A percentile compares a stretch with the other conserved stretches of the same genome.
Conservation (phyloP, 2,888 invertebrate species). For the Oithona nana region DNA sequence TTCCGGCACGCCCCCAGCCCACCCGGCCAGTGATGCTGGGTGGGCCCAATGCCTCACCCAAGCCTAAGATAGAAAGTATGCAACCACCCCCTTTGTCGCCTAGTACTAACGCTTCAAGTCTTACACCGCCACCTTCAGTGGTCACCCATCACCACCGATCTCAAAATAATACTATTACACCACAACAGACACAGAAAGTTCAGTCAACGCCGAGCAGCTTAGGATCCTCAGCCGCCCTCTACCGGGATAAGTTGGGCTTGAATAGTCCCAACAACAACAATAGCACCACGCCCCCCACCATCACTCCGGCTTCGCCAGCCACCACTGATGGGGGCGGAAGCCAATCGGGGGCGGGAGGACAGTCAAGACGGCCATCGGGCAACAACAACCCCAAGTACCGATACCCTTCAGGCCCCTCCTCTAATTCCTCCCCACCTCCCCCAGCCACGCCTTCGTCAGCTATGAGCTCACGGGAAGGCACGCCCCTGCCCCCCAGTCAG, state of each 20-base stretch:
- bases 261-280: background rate
- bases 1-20: slow-evolving; percentile 1
- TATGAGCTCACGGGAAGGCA: slow-evolving; percentile 14
- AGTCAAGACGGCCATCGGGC: background rate
- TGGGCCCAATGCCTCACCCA: background rate
- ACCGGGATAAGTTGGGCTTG: background rate
- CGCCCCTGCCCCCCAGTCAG: background rate
- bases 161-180: background rate
- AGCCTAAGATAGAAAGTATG: too few species aligned
- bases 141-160: background rate
- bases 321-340: background rate
- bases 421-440: background rate
- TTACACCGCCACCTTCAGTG: background rate
- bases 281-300: background rate
- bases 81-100: background rate
- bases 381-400: slow-evolving; percentile 7
- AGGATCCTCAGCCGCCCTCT: background rate
- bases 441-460: slow-evolving; percentile 12
- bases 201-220: too few species aligned
- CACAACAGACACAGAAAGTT: too few species aligned
- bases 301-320: background rate
- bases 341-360: too few species aligned
- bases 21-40: background rate
- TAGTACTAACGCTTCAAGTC: background rate
- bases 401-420: slow-evolving; percentile 10